These are phyloP conservation scores for Dryoscopus gambensis DNA, from an alignment of 2,113 vertebrate species.

Conservation along the genomic window DNA sequence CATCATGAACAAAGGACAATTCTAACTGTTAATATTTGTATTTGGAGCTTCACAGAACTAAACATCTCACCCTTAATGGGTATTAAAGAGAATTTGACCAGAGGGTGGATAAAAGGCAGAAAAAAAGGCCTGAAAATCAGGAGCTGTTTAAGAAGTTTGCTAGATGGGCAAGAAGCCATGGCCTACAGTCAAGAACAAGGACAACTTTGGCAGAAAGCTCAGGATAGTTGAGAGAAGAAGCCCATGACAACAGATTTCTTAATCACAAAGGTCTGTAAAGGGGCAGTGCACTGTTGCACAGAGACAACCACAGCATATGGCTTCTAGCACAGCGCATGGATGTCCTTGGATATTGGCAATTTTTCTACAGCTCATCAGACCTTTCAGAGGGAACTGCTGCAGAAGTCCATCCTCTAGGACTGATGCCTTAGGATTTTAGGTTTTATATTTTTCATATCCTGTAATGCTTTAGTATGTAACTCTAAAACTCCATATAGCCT, in stretches of 20 bases:
- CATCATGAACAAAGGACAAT: neutral
- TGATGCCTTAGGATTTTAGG: neutral
- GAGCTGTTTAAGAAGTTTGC: neutral
- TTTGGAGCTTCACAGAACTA: neutral
- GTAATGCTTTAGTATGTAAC: neutral
- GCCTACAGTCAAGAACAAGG: neutral
- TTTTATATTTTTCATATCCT: neutral
- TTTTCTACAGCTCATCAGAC: neutral
- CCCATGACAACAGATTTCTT: neutral
- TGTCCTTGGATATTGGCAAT: neutral
- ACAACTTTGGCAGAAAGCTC: neutral
- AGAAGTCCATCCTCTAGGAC: neutral
- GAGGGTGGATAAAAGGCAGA: neutral
- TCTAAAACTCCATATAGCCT: neutral
- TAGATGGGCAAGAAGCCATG: constrained; percentile 1
- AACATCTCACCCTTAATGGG: neutral
- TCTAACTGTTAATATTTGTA: neutral
- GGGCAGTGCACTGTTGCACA: neutral
- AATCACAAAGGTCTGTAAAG: neutral
- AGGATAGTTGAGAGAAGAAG: neutral
- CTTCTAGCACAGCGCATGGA: neutral
- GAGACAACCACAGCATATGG: constrained; percentile 13
- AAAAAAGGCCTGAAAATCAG: neutral
- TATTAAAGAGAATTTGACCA: neutral
- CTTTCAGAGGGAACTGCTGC: neutral